Evolutionary conservation across 2,888 invertebrate genomes (phyloP).

Genomic region (Lasioglossum morio): DNA sequence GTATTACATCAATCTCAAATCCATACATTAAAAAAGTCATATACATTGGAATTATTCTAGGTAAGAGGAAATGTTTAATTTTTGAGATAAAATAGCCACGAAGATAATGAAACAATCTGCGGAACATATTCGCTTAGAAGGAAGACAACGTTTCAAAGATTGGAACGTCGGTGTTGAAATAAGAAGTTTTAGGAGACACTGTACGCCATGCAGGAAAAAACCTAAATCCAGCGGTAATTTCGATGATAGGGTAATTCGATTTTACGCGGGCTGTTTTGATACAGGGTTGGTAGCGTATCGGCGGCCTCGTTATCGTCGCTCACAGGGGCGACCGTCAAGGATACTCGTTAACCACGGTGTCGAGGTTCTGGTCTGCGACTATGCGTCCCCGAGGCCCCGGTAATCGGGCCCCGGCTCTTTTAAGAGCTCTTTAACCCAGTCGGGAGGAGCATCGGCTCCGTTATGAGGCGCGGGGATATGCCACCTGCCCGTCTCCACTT

Average conservation of each 20-base stretch:
- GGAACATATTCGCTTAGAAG: too few species aligned
- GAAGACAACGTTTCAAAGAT: background rate
- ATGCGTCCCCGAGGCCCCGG: constrained; percentile 29
- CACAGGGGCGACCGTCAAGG: background rate
- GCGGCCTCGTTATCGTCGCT: background rate
- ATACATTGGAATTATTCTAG: too few species aligned
- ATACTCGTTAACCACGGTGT: constrained; percentile 11
- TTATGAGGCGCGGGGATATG: constrained; percentile 39
- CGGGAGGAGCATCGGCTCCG: constrained; percentile 42
- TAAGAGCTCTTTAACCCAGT: constrained; percentile 62
- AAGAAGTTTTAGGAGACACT: background rate
- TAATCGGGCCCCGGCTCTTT: constrained; percentile 30
- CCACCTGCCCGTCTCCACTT: constrained; percentile 65
- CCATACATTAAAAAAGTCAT: too few species aligned
- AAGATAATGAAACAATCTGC: too few species aligned
- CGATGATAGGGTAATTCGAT: constrained; percentile 2
- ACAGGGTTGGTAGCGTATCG: background rate
- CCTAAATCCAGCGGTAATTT: background rate
- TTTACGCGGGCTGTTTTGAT: constrained; percentile 1
- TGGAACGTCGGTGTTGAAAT: background rate
- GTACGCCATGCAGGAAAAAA: background rate
- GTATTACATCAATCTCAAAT: too few species aligned
- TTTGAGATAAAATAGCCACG: too few species aligned
- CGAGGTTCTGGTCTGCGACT: constrained; percentile 6
- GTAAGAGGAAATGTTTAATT: too few species aligned